Evolutionary conservation across 2,113 vertebrate species (phyloP).

Genomic region (Oryctolagus cuniculus): mOryCun1.1 NC_091440.1:7708001-7708500

Average conservation of each 20-base stretch:
- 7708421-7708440: too few relatives aligned
- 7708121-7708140: background rate
- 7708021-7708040: too few relatives aligned
- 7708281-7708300: background rate
- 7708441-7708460: too few relatives aligned
- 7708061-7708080: too few relatives aligned
- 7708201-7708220: background rate
- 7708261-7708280: background rate
- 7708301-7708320: background rate
- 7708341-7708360: background rate
- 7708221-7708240: fast-evolving
- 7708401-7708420: too few relatives aligned
- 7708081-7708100: too few relatives aligned
- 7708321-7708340: background rate
- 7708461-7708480: too few relatives aligned
- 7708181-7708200: background rate
- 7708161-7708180: background rate
- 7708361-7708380: background rate
- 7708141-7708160: background rate
- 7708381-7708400: too few relatives aligned
- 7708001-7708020: too few relatives aligned
- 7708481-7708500: too few relatives aligned
- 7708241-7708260: background rate
- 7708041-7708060: too few relatives aligned
- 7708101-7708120: too few relatives aligned